Evolutionary conservation across 2,797 vertebrate species (phyloP), one percentile per base, ranked within the genome.

Genomic region (Argyrosomus regius): DNA sequence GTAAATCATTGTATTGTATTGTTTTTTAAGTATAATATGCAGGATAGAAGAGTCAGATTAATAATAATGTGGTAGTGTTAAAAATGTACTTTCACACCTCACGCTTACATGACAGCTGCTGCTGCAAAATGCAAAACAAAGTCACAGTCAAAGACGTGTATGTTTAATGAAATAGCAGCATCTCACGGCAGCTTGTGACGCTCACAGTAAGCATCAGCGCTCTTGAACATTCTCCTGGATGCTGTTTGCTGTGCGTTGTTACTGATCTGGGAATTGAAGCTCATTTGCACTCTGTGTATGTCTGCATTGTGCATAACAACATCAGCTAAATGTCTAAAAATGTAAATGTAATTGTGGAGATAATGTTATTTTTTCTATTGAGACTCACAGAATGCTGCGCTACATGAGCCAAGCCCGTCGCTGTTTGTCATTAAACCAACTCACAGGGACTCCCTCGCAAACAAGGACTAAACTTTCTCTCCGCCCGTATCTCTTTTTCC

Each of bases 321-420:
- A 56, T 77, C 48, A 39, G 75, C 81, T 82, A 85, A 80, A 84
- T 72, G 82, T 82, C 73, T 80, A 77, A 84, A 86, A 83, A 82
- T 87, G 85, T 83, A 75, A 88, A 83, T 84, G 78, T 77, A 76
- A 88, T 79, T 67, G 80, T 74, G 70, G 60, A 68, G 74, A 71
- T 86, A 72, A 85, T 79, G 80, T 83, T 78, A 67, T 39, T 82
- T 84, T 80, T 88, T 64, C 84, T 81, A 75, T 62, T 20, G 69
- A 82, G 85, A 69, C 73, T 74, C 53, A 2, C 70, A 73, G 26
- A 75, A 78, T 7, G 72, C 66, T n/a, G 73, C 60, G 20, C 60
- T 4, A 60, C 49, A 18, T 75, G 77, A 74, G 61, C 22, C 1
- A 14, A 56, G 64, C 59, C 18, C 6, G 14, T 48, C 17, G 71